These are phyloP conservation scores for Epirrita christyi DNA, from an alignment of 2,888 invertebrate species.

Conservation along the genomic window DNA sequence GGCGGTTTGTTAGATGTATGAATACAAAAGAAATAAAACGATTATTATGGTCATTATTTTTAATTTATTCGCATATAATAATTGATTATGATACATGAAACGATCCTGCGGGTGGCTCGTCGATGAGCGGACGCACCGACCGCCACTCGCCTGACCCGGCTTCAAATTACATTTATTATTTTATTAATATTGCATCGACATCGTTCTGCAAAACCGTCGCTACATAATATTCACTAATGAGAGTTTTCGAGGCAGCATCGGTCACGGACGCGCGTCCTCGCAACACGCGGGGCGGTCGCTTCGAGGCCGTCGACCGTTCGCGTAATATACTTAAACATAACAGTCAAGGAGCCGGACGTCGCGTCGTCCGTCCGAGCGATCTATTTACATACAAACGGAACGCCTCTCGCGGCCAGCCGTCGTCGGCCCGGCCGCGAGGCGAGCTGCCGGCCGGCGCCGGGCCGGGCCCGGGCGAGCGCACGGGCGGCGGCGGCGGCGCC, in stretches of 20 bases:
- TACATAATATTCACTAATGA: slow-evolving; percentile 81
- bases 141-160: slow-evolving; percentile 58
- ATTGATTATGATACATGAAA: slow-evolving; percentile 84
- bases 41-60: slow-evolving; percentile 24
- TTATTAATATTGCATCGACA: slow-evolving; percentile 77
- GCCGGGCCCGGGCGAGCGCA: slow-evolving; percentile 38
- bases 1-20: too few relatives aligned
- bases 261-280: slow-evolving; percentile 63
- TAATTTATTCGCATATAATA: slow-evolving; percentile 83
- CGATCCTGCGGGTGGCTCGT: slow-evolving; percentile 63
- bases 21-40: slow-evolving; percentile 10
- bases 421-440: too few relatives aligned
- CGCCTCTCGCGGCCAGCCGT: slow-evolving; percentile 55
- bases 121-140: slow-evolving; percentile 58
- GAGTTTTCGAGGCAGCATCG: slow-evolving; percentile 78
- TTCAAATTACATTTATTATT: slow-evolving; percentile 78
- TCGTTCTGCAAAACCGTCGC: slow-evolving; percentile 75
- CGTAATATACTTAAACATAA: slow-evolving; percentile 79
- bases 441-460: slow-evolving; percentile 42
- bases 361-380: slow-evolving; percentile 66
- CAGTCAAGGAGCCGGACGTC: slow-evolving; percentile 74
- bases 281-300: slow-evolving; percentile 48
- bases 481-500: slow-evolving; percentile 50
- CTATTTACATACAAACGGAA: slow-evolving; percentile 77
- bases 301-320: slow-evolving; percentile 69